Base-by-base conservation (phyloP, 2,888 invertebrate species). In the Drosophila eohydei region DNA sequence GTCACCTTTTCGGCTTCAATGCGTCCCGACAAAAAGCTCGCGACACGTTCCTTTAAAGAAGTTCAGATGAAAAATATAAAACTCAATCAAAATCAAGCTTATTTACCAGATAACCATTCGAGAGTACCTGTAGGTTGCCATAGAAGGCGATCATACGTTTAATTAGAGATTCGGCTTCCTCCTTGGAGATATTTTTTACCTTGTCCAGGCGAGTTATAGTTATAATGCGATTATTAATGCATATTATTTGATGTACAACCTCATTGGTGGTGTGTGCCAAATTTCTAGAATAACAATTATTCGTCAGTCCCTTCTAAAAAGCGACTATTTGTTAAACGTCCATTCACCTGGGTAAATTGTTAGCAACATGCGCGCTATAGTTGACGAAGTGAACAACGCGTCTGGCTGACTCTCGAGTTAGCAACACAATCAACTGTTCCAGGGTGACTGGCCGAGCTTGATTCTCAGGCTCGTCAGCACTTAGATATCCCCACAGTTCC, bases 391-490 rank as follows among this genome's bases (percentile, higher is more conserved):
- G 97, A 2, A 97, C 97, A 51, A 96, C 93, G 79, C 96, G 94
- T 65, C 97, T 94, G 0, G 96, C 96, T 0, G 96, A 95, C 93
- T 97, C 97, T n/a, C 97, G 93, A 0, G 96, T 95, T 68, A 97
- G 91, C 67, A 97, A 92, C 41, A 96, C 96, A 61, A 97, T 93
- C 72, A 97, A 92, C 89, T 97, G 96, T 89, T 97, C 97, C 38
- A 97, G 91, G 2, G 96, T 97, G 71, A 94, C 94, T 0, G 97
- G 97, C 40, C 96, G 94, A 4, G 96, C 96, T 92, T 97, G 97
- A 93, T 97, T 97, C 93, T 97, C 97, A 0, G 97, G 97, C 90
- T 97, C 97, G 30, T 97, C 95, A 78, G 94, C 93, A 88, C 96
- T 96, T 59, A 97, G 93, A 43, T 94, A 94, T 1, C 91, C 92